Conservation (phyloP, 2,888 invertebrate genomes). For the Drosophila leonis region DNA sequence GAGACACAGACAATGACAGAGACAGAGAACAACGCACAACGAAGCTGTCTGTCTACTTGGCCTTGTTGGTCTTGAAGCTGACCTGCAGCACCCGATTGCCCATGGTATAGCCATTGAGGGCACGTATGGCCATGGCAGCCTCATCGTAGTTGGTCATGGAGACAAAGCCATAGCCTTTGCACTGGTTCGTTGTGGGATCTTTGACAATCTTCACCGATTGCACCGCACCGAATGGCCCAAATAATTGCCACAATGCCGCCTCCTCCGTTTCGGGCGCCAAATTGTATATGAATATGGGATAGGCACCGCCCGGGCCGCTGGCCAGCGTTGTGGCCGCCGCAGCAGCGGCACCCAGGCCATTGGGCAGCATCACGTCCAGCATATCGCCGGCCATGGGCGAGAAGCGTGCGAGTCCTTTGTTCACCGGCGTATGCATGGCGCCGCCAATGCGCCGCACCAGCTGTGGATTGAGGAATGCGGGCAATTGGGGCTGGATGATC, state of each 20-base stretch:
- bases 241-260: conserved; percentile 97
- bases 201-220: conserved; percentile 98
- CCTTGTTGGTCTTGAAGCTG: conserved; percentile 97
- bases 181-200: conserved; percentile 97
- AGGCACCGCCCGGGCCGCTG: conserved; percentile 85
- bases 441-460: conserved; percentile 93
- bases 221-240: conserved; percentile 88
- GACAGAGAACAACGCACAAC: too few relatives aligned
- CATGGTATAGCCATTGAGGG: conserved; percentile 97
- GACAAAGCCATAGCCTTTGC: conserved; percentile 99
- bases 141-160: conserved; percentile 99
- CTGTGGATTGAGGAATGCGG: conserved; percentile 93
- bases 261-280: conserved; percentile 98
- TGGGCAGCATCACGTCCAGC: conserved; percentile 91
- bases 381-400: conserved; percentile 94
- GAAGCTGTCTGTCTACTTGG: conserved; percentile 86
- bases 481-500: conserved; percentile 91
- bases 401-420: conserved; percentile 91
- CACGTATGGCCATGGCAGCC: conserved; percentile 97
- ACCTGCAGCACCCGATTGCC: conserved; percentile 98
- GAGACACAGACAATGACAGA: too few relatives aligned
- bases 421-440: conserved; percentile 95
- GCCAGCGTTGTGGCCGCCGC: conserved; percentile 83
- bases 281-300: conserved; percentile 97
- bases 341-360: conserved; percentile 87